phyloP scores from a whole-genome alignment of 2,113 vertebrate genomes.

The Turnix velox region DNA sequence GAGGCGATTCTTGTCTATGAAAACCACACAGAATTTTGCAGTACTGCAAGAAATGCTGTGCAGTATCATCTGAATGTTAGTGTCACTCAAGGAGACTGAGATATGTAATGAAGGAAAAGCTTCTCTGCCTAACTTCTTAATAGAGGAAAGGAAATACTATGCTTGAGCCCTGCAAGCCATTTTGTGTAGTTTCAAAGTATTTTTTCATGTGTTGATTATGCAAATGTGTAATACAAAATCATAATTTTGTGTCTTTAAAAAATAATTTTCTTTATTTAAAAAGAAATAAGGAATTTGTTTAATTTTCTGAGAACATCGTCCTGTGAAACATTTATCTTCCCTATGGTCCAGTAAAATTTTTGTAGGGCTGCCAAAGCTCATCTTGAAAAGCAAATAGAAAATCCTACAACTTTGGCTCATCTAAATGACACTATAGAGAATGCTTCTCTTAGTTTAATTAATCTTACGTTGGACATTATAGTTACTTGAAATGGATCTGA shows the following conservation, averaged over 20 bases:
- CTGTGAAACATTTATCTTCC: conserved; percentile 27
- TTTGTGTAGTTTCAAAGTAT: background rate
- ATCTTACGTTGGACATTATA: background rate
- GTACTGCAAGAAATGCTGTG: background rate
- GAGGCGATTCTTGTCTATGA: background rate
- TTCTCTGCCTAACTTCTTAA: background rate
- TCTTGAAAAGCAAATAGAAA: conserved; percentile 45
- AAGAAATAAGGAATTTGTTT: background rate
- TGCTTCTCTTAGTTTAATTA: background rate
- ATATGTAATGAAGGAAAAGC: background rate
- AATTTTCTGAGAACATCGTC: conserved; percentile 39
- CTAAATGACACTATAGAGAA: background rate
- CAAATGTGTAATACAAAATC: background rate
- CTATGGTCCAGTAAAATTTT: conserved; percentile 32
- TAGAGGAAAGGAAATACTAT: background rate
- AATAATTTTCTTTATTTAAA: background rate
- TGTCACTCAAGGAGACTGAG: background rate
- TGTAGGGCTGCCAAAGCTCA: conserved; percentile 42
- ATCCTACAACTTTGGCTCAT: conserved; percentile 1
- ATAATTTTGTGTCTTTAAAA: background rate
- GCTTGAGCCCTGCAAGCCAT: background rate
- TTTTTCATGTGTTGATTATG: background rate
- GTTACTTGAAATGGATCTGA: background rate
- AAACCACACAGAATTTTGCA: background rate
- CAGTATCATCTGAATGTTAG: background rate